Evolutionary conservation across 2,113 vertebrate species (phyloP), one percentile per base, ranked within the genome.

Genomic region (Stegastes partitus): DNA sequence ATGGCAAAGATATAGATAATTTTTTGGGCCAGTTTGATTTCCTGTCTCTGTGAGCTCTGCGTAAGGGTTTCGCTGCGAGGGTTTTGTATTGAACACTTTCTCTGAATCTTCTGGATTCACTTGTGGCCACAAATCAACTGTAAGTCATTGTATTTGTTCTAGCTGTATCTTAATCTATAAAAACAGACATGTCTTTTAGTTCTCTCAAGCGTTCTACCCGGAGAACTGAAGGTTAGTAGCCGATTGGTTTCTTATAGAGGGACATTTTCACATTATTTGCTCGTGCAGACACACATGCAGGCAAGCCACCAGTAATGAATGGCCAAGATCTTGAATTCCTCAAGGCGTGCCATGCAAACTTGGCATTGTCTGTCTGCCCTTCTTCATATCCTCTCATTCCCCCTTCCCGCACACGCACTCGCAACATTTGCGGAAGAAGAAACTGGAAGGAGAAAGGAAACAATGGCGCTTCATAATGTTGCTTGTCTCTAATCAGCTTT

Each of bases 401-500:
- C 57, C 44, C 59, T 58, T 56, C 77, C 74, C 2, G 49, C 80
- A 69, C 66, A 79, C 50, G 4, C 74, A 49, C 67, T 58, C 1
- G 22, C 65, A 71, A 58, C 71, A 71, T 84, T 70, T 78, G 64
- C 42, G n/a, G 65, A 65, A 81, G 81, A 78, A 87, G 69, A 83
- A 68, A 81, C 47, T 71, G 74, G 68, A 85, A 70, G 63, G 78
- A 86, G 79, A 80, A 87, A 79, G 74, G 82, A 90, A 90, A 94
- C 91, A 93, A 92, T 91, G 88, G 82, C 42, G 80, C 76, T 92
- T 91, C 82, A 89, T 92, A 89, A 90, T 82, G 81, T 90, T 85
- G 89, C 87, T 69, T 82, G 71, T 91, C 85, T 85, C 81, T 93
- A 95, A 95, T 94, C 93, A 93, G 91, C 86, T 92, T 90, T 87